phyloP scores from a whole-genome alignment of 2,797 vertebrate species.

The Kryptolebias ocellatus region DNA sequence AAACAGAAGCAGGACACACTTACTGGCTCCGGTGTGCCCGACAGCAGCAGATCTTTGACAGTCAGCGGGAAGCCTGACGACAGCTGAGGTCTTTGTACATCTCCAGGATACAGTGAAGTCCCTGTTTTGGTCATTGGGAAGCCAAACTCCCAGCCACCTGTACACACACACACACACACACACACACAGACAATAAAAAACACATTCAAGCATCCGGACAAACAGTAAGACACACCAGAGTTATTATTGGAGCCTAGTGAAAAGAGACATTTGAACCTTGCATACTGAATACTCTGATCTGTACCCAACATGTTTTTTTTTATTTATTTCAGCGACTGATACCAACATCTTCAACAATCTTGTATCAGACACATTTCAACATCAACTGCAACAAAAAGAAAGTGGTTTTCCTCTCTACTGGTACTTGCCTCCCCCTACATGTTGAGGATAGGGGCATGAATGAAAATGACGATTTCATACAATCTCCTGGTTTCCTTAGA shows the following conservation, averaged over 20 bases:
- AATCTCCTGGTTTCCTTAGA: too few relatives aligned
- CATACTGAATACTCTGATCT: too few relatives aligned
- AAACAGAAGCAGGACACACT: conserved; percentile 59
- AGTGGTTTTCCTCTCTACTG: too few relatives aligned
- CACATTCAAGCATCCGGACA: neutral
- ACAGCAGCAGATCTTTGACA: conserved; percentile 93
- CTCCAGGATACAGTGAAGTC: conserved; percentile 51
- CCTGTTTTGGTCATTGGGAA: conserved; percentile 50
- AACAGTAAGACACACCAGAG: conserved; percentile 6
- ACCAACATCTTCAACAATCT: too few relatives aligned
- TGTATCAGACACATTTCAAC: too few relatives aligned
- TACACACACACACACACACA: conserved; percentile 52
- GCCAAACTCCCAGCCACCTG: conserved; percentile 75
- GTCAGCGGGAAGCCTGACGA: conserved; percentile 81
- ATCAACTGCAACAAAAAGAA: too few relatives aligned
- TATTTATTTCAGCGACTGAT: too few relatives aligned
- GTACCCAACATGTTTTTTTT: too few relatives aligned
- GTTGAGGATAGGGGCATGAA: too few relatives aligned
- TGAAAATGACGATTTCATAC: too few relatives aligned
- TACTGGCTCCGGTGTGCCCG: conserved; percentile 84
- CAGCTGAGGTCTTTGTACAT: conserved; percentile 56
- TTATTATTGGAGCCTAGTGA: neutral
- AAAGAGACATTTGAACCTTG: too few relatives aligned
- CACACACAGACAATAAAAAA: neutral
- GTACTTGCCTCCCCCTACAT: too few relatives aligned